Conservation (phyloP, 2,888 invertebrate genomes). For the Coenonympha arcania region DNA sequence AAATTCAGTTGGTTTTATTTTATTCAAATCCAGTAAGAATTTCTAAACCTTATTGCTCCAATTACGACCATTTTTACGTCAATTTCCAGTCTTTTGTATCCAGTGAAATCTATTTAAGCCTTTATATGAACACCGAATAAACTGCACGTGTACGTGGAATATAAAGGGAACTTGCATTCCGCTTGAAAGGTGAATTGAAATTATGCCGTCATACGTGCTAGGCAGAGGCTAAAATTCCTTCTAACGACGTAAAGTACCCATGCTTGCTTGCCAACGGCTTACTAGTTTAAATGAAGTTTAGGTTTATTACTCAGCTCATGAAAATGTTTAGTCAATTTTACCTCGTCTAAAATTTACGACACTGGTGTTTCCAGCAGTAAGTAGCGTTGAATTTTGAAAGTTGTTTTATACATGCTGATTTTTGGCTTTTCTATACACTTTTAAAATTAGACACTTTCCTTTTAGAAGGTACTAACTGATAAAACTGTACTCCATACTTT, state of each 20-base stretch:
- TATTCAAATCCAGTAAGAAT: background rate
- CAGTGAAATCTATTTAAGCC: slow-evolving; percentile 9
- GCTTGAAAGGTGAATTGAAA: slow-evolving; percentile 18
- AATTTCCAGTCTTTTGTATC: slow-evolving; percentile 1
- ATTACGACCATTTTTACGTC: background rate
- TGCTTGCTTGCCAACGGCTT: slow-evolving; percentile 20
- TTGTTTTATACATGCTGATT: background rate
- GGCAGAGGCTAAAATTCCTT: slow-evolving; percentile 24
- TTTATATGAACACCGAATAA: slow-evolving; percentile 12
- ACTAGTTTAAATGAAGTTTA: slow-evolving; percentile 23
- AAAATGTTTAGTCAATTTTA: slow-evolving; percentile 15
- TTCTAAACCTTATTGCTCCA: background rate
- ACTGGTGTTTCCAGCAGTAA: slow-evolving; percentile 7
- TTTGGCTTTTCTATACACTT: too few relatives aligned
- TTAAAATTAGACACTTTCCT: too few relatives aligned
- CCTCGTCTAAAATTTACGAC: slow-evolving; percentile 1
- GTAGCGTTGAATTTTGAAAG: background rate
- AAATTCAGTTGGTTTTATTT: background rate
- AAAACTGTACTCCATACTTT: too few relatives aligned
- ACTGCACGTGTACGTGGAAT: slow-evolving; percentile 8
- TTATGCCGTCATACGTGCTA: slow-evolving; percentile 21
- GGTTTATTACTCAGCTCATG: slow-evolving; percentile 23
- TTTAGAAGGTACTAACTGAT: too few relatives aligned
- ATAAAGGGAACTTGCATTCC: slow-evolving; percentile 8
- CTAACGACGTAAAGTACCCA: slow-evolving; percentile 22